These are phyloP conservation scores for Dermatemys mawii DNA, from an alignment of 2,113 vertebrate species.

Conservation along the genomic window DNA sequence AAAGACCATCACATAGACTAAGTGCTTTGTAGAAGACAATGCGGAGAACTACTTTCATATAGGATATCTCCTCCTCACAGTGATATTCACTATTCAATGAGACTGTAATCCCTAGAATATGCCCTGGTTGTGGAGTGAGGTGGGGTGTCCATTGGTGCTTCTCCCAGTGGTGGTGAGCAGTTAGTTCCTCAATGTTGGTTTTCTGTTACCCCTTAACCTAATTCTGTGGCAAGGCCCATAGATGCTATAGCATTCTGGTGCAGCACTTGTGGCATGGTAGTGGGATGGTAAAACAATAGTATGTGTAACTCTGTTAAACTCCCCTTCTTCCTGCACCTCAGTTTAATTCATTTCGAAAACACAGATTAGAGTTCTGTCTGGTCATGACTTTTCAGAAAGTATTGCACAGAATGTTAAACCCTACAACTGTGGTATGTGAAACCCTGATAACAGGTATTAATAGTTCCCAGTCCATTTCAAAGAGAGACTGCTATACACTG, in stretches of 20 bases:
- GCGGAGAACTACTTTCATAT: no score
- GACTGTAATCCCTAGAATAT: not conserved
- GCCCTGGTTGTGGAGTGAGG: no score
- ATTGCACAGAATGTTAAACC: not conserved
- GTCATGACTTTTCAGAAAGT: not conserved
- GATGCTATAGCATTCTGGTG: not conserved
- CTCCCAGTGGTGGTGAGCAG: not conserved
- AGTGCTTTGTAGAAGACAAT: no score
- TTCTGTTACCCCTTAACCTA: not conserved
- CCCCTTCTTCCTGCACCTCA: not conserved
- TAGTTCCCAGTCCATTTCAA: not conserved
- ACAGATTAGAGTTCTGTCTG: not conserved
- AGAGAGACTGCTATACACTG: not conserved
- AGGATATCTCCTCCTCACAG: no score
- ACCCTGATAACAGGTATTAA: not conserved
- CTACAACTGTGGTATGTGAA: not conserved
- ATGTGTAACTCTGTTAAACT: not conserved
- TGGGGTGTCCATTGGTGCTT: not conserved
- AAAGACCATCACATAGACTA: no score
- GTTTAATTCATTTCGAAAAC: not conserved
- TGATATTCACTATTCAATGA: no score
- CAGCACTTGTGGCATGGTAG: not conserved
- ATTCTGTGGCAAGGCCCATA: not conserved
- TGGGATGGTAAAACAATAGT: not conserved
- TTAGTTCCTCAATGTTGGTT: no score